phyloP scores from a whole-genome alignment of 2,888 invertebrate species.

The Odontomyia ornata region DNA sequence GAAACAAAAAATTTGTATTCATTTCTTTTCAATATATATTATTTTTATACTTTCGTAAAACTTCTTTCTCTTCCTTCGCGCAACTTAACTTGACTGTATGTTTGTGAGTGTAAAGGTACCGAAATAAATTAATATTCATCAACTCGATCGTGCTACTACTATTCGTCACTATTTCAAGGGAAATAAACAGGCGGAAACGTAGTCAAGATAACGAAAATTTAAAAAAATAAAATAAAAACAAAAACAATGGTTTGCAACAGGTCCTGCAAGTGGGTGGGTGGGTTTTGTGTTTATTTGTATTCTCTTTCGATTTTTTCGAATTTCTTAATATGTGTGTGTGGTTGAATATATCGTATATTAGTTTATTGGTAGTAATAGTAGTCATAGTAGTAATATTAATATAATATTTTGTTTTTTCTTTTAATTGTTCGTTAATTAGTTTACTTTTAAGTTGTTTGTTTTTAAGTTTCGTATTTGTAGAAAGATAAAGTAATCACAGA shows the following conservation, averaged over 20 bases:
- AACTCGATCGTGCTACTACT: slow-evolving; percentile 3
- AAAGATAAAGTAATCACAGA: slow-evolving; percentile 44
- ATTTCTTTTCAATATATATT: slow-evolving; percentile 23
- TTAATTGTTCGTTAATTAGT: slow-evolving; percentile 32
- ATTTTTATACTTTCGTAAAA: slow-evolving; percentile 25
- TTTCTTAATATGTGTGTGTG: slow-evolving; percentile 18
- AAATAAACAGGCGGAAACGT: neutral
- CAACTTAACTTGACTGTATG: slow-evolving; percentile 11
- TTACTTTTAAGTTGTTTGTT: slow-evolving; percentile 27
- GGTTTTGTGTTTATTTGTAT: slow-evolving; percentile 25
- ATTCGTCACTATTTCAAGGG: slow-evolving; percentile 7
- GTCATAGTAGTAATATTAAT: slow-evolving; percentile 18
- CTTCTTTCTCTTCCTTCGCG: neutral
- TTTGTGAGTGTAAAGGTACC: slow-evolving; percentile 30
- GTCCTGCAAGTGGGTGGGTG: slow-evolving; percentile 39
- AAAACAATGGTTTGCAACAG: slow-evolving; percentile 12
- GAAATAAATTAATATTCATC: slow-evolving; percentile 6
- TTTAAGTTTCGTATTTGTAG: slow-evolving; percentile 38
- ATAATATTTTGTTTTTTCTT: slow-evolving; percentile 26
- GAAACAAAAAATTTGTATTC: slow-evolving; percentile 12
- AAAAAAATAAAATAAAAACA: slow-evolving; percentile 4
- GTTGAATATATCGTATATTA: slow-evolving; percentile 15
- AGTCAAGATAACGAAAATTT: neutral
- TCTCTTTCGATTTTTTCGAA: slow-evolving; percentile 17
- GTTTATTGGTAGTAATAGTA: slow-evolving; percentile 27